Conservation (phyloP, 2,888 invertebrate genomes). For the Phorcus lineatus region DNA sequence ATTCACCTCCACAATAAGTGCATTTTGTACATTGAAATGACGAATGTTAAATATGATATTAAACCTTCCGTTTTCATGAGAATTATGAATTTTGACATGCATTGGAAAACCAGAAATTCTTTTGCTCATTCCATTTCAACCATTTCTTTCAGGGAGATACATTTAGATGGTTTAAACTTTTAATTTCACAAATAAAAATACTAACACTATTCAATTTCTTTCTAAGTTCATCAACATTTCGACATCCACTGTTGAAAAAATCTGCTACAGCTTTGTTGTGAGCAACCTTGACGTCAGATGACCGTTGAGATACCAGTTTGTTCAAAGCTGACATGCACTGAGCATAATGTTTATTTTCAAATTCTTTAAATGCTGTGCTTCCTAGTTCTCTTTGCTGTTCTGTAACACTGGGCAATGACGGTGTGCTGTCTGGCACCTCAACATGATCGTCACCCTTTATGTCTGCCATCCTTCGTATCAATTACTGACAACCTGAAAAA, state of each 20-base stretch:
- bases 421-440: slow-evolving; percentile 27
- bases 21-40: too few relatives aligned
- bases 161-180: too few relatives aligned
- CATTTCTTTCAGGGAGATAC: too few relatives aligned
- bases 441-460: neutral
- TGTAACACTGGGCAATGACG: slow-evolving; percentile 67
- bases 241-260: slow-evolving; percentile 82
- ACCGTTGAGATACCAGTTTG: slow-evolving; percentile 79
- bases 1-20: too few relatives aligned
- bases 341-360: slow-evolving; percentile 81
- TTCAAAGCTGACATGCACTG: slow-evolving; percentile 81
- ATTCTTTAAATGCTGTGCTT: slow-evolving; percentile 80
- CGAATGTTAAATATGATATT: too few relatives aligned
- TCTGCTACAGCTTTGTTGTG: slow-evolving; percentile 91
- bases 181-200: slow-evolving; percentile 23
- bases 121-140: too few relatives aligned
- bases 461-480: neutral
- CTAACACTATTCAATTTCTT: slow-evolving; percentile 63
- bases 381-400: slow-evolving; percentile 81
- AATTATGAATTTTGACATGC: too few relatives aligned
- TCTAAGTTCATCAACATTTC: slow-evolving; percentile 83
- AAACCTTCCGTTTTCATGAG: too few relatives aligned
- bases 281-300: slow-evolving; percentile 83
- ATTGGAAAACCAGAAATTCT: too few relatives aligned
- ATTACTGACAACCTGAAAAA: too few relatives aligned